phyloP scores from a whole-genome alignment of 2,113 vertebrate genomes.

The Eolophus roseicapilla region DNA sequence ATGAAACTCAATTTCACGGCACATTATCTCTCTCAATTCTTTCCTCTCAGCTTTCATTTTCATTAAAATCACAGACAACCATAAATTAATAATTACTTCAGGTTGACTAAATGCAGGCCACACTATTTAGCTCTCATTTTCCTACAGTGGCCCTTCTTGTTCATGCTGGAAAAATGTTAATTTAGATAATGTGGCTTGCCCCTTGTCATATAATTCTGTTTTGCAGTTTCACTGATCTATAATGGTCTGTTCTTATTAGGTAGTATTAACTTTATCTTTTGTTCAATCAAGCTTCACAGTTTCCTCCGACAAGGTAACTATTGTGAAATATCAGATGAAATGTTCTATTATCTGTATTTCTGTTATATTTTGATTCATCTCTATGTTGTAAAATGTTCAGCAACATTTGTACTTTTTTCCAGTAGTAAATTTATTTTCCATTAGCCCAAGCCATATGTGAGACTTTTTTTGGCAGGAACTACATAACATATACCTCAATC shows the following conservation, averaged over 20 bases:
- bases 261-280: constrained; percentile 94
- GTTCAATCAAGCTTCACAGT: constrained; percentile 87
- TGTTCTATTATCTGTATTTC: constrained; percentile 58
- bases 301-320: constrained; percentile 76
- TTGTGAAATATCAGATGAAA: constrained; percentile 69
- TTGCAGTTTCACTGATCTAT: constrained; percentile 96
- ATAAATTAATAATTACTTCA: constrained; percentile 99
- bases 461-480: constrained; percentile 2
- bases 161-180: constrained; percentile 98
- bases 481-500: not conserved
- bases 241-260: constrained; percentile 98
- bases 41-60: constrained; percentile 99
- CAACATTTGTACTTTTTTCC: constrained; percentile 47
- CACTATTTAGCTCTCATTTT: constrained; percentile 84
- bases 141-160: constrained; percentile 90
- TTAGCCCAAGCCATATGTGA: constrained; percentile 28
- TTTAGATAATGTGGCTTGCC: constrained; percentile 96
- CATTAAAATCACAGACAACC: constrained; percentile 99
- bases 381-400: constrained; percentile 44
- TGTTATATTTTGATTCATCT: constrained; percentile 61
- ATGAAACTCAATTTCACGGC: constrained; percentile 99
- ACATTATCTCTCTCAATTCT: constrained; percentile 99
- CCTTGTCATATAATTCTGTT: constrained; percentile 95
- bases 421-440: constrained; percentile 34
- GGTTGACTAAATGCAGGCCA: constrained; percentile 97